Evolutionary conservation across 2,888 invertebrate genomes (phyloP), one percentile per base, ranked within the genome.

Genomic region (Calliphora vomitoria): DNA sequence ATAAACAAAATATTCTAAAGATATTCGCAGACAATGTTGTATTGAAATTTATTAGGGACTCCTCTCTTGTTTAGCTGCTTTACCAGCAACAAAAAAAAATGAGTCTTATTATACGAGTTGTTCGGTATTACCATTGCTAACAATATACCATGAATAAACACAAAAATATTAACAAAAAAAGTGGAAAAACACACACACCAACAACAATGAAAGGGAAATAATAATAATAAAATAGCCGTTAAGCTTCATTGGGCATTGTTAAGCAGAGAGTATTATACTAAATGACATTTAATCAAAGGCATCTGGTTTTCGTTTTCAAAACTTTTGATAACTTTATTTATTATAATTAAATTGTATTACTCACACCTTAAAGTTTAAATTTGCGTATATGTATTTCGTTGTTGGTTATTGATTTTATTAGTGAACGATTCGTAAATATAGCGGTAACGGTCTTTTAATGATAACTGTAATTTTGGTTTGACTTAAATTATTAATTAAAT

Each of bases 241-340:
- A 71, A 85, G 85, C 82, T 79, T 87, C 82, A 75, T 82, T 79
- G 62, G 66, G 35, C 58, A 75, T 83, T 82, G 64, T 76, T 83
- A 35, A 76, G 53, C 55, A 8, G 25, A 60, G 8, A 13, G 5
- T 13, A 4, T 62, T 62, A 86, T 47, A 78, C 60, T 60, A 11
- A 69, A 69, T 64, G 58, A 83, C 15, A 76, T 76, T 81, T 66
- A 72, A 55, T 62, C 18, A 64, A 20, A 25, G 50, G 53, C 72
- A 79, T 50, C 74, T 74, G 58, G 47, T 35, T 55, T 81, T 58
- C 3, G n/a, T 41, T 44, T 13, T 25, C 5, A 8, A 20, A 13
- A 0, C 4, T n/a, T n/a, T 31, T 1, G 6, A 58, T 41, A 58
- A 74, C 25, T 72, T 20, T 0, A 44, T 25, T 25, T 25, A 25